Evolutionary conservation across 2,797 vertebrate genomes (phyloP), one percentile per base, ranked within the genome.

Genomic region (Periophthalmus magnuspinnatus): DNA sequence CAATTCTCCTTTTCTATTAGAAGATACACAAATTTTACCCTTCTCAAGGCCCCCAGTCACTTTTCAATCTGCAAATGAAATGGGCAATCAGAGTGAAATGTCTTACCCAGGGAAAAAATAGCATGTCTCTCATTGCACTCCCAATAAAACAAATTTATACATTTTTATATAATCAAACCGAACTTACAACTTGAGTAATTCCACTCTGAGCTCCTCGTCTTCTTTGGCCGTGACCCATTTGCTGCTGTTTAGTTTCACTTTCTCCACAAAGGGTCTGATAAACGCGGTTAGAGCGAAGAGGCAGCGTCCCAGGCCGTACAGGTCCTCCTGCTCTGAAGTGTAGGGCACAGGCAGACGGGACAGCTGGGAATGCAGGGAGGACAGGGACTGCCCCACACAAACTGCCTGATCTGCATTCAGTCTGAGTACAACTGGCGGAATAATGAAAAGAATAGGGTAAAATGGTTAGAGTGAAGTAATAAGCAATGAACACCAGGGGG

Each of bases 181-280:
- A 52, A 88, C 97, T 78, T 93, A 99, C 97, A 97, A 98, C 81
- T 94, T 94, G 45, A 96, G 65, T 79, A 99, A 86, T 80, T 96
- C 96, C 54, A 89, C 89, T 89, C 92, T 95, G 69, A 97, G 79
- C 82, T 93, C 92, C 41, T 80, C 82, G 17, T 89, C 85, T 61
- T 75, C 82, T n/a, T 75, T 55, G 6, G 56, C 32, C 34, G 56
- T 14, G 2, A 63, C 67, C 55, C 59, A 81, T 33, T 79, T 76
- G 24, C 83, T 90, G 68, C 76, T 87, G 70, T 81, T 86, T 78
- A 81, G 79, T 82, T 86, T 88, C 71, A 93, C 88, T 84, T 95
- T 93, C 84, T 94, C 90, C 72, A 95, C 85, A 78, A 98, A 97
- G 68, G 95, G 95, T 74, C 92, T 91, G 6, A 90, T 85, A 58